These are phyloP conservation scores for Anser brachyrhynchus DNA, from an alignment of 2,113 vertebrate genomes.

Conservation along the genomic window DNA sequence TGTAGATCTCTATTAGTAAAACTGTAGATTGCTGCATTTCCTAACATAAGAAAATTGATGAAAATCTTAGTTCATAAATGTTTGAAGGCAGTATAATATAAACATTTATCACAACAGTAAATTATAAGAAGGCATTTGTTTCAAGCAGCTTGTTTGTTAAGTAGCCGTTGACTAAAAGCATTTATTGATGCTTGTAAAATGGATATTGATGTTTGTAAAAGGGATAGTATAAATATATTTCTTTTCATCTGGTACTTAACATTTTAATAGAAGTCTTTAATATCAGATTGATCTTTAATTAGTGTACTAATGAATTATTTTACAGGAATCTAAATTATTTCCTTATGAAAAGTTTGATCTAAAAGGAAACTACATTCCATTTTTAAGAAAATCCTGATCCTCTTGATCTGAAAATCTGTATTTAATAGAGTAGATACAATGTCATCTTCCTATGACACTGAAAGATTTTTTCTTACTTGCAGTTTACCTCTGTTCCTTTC, in stretches of 20 bases:
- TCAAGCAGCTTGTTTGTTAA: constrained; percentile 28
- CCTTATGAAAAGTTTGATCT: constrained; percentile 18
- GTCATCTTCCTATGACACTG: not conserved
- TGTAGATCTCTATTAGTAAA: not conserved
- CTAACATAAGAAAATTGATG: not conserved
- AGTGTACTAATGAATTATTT: constrained; percentile 17
- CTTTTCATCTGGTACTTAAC: not conserved
- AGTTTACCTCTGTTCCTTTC: not conserved
- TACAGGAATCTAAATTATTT: constrained; percentile 39
- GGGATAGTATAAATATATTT: constrained; percentile 6
- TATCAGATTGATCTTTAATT: constrained; percentile 7
- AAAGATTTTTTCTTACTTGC: not conserved
- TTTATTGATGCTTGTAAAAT: constrained; percentile 27
- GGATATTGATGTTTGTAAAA: constrained; percentile 18
- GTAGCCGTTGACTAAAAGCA: constrained; percentile 39
- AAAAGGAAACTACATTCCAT: not conserved
- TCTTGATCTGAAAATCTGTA: not conserved
- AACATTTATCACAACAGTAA: not conserved
- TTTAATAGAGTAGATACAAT: not conserved
- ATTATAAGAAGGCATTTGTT: constrained; percentile 23
- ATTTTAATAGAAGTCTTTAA: not conserved
- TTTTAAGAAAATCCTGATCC: not conserved
- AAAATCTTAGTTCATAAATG: not conserved
- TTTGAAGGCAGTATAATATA: not conserved
- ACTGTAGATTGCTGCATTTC: not conserved